Evolutionary conservation across 1,140 invertebrate genomes (phyloP).

Genomic region (Caenorhabditis brenneri): DNA sequence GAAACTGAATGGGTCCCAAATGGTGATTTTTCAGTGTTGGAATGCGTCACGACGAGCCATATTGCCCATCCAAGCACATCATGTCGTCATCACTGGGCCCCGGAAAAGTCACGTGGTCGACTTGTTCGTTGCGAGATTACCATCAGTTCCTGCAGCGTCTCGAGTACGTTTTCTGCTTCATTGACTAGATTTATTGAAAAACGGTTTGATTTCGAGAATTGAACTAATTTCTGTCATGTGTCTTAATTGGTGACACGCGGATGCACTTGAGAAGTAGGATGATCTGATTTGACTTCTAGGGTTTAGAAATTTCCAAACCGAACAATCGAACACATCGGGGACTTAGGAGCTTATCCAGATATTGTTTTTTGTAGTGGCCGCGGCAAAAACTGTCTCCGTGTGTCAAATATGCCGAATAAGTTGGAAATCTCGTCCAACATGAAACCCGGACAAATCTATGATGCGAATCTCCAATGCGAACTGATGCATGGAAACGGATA

Average conservation of each 20-base stretch:
- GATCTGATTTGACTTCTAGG: not conserved
- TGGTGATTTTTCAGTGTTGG: conserved; percentile 61
- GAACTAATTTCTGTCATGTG: conserved; percentile 27
- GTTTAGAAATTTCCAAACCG: too few species aligned
- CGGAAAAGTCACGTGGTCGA: conserved; percentile 73
- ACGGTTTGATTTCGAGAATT: conserved; percentile 2
- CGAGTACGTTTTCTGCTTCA: conserved; percentile 58
- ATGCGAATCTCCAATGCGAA: conserved; percentile 67
- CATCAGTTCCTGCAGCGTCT: conserved; percentile 68
- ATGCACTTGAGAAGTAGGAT: not conserved
- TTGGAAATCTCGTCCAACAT: conserved; percentile 56
- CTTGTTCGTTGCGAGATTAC: conserved; percentile 71
- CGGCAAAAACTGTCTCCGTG: conserved; percentile 67
- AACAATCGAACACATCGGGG: too few species aligned
- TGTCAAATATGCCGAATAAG: conserved; percentile 64
- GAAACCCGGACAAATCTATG: conserved; percentile 70
- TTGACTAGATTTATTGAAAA: not conserved
- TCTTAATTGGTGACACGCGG: not conserved
- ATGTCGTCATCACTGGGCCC: conserved; percentile 73
- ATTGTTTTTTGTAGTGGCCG: conserved; percentile 57
- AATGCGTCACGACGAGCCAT: conserved; percentile 71
- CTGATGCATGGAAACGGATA: conserved; percentile 70
- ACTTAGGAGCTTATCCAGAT: not conserved
- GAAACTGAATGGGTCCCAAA: too few species aligned
- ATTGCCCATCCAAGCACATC: conserved; percentile 68